Base-by-base conservation (phyloP, 2,888 invertebrate genomes). In the Unio delphinus region DNA sequence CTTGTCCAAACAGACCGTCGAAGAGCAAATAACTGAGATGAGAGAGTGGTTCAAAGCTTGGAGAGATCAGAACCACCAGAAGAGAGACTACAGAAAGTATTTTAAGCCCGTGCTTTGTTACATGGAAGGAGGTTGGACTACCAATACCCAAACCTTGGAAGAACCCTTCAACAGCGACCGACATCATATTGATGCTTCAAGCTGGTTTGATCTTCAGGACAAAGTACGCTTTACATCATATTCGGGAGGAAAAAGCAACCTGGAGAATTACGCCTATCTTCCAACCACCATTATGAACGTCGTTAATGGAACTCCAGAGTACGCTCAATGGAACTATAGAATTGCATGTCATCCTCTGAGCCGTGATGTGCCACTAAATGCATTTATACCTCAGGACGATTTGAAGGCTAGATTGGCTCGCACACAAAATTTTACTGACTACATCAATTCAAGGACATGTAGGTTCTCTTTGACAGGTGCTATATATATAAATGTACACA, bases 271-370 rank as follows among this genome's bases (percentile, higher is more conserved):
- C 61, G 80, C 81, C n/a, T 84, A 79, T 71, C 73, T 84, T 5
- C 84, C 84, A 4, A 81, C 81, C 57, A 83, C 80, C 8, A 80
- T 84, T 30, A 78, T 83, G 61, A 78, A 80, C 56, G 73, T 82
- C 2, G 65, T 72, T 4, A 78, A 80, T 62, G 80, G 79, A 15
- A 75, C 73, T 18, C 75, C 81, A 4, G 76, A 80, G 30, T 81
- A 76, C 55, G 82, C 84, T 18, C 84, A 84, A 60, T 84, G 84
- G 84, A 84, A 83, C 70, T 84, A 84, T 77, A 75, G 80, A 69
- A 84, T 84, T 55, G 61, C 74, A 1, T 82, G 80, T 57, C 81
- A 83, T 68, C 80, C 80, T 55, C 23, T 83, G 30, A 73, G 75
- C 5, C 28, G 67, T 20, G 75, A 80, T 54, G 63, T 84, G 15